These are phyloP conservation scores for Pristionchus maxplancki DNA, from an alignment of 2,888 invertebrate genomes.

Conservation along the genomic window DNA sequence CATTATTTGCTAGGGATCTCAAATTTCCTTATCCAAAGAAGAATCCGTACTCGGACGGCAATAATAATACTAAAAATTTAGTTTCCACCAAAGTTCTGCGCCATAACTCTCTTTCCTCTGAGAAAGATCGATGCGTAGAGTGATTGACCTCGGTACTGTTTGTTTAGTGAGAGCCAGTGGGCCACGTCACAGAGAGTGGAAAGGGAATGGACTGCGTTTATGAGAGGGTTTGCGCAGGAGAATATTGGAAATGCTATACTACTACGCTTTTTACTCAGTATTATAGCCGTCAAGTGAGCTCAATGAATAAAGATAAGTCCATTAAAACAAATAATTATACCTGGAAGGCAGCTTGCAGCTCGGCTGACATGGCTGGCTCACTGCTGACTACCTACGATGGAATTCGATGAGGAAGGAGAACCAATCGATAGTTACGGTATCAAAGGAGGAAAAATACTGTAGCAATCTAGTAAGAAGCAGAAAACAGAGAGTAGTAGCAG, in stretches of 20 bases:
- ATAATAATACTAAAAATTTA: too few species aligned
- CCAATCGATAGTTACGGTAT: not conserved
- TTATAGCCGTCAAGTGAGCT: too few species aligned
- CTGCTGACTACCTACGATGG: not conserved
- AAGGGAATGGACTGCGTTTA: not conserved
- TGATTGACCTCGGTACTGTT: slow-evolving; percentile 8
- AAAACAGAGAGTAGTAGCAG: not conserved
- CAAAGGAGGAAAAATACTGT: not conserved
- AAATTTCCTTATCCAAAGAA: too few species aligned
- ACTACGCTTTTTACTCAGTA: too few species aligned
- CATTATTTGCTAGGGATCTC: too few species aligned
- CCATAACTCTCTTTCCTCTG: not conserved
- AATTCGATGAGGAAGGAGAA: not conserved
- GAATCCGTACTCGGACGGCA: too few species aligned
- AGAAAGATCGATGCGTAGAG: not conserved
- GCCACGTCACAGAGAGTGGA: not conserved
- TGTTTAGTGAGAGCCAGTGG: slow-evolving; percentile 1
- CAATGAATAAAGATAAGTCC: too few species aligned
- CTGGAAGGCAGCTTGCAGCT: slow-evolving; percentile 30
- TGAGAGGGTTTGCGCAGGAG: not conserved
- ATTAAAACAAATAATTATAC: not conserved
- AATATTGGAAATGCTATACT: not conserved
- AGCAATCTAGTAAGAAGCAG: not conserved
- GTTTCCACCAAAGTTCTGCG: not conserved
- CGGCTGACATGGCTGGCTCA: slow-evolving; percentile 1